Percentiles rank a stretch among this genome's conserved stretches.
Conservation (phyloP, 2,888 invertebrate genomes). For the Xestia c-nigrum region DNA sequence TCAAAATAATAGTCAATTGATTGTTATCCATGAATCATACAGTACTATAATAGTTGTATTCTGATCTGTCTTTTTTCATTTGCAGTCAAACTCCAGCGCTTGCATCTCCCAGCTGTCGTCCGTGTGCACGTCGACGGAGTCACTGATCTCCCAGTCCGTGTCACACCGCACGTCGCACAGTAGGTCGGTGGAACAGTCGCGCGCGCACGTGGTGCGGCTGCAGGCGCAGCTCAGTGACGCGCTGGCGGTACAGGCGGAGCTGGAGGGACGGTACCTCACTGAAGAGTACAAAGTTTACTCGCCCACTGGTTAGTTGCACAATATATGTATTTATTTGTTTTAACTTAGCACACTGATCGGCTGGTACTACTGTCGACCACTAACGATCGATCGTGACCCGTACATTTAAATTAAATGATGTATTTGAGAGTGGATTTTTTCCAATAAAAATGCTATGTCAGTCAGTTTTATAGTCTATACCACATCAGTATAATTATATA, state of each 20-base stretch:
- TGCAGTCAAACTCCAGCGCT: slow-evolving; percentile 65
- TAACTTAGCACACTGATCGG: too few species aligned
- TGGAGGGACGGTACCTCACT: slow-evolving; percentile 76
- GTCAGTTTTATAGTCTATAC: too few species aligned
- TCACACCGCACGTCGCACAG: slow-evolving; percentile 19
- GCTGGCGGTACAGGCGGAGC: slow-evolving; percentile 62
- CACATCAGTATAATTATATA: too few species aligned
- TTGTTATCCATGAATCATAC: not conserved
- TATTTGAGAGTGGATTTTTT: too few species aligned
- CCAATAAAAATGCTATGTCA: too few species aligned
- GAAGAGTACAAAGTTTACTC: slow-evolving; percentile 81
- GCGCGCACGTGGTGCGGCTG: slow-evolving; percentile 30
- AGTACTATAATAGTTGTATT: not conserved
- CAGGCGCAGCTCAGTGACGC: slow-evolving; percentile 54
- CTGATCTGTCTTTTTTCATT: not conserved
- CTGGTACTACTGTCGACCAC: too few species aligned
- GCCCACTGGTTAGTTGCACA: slow-evolving; percentile 81
- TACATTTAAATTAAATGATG: not conserved
- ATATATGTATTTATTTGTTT: not conserved
- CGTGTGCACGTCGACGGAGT: slow-evolving; percentile 32
- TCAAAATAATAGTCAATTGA: too few species aligned
- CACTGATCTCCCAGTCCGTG: slow-evolving; percentile 3
- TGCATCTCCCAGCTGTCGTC: slow-evolving; percentile 54
- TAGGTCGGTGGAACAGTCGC: slow-evolving; percentile 3
- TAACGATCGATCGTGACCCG: not conserved